Evolutionary conservation across 2,797 vertebrate genomes (phyloP), one percentile per base, ranked within the genome.

Genomic region (Acanthiza pusilla): DNA sequence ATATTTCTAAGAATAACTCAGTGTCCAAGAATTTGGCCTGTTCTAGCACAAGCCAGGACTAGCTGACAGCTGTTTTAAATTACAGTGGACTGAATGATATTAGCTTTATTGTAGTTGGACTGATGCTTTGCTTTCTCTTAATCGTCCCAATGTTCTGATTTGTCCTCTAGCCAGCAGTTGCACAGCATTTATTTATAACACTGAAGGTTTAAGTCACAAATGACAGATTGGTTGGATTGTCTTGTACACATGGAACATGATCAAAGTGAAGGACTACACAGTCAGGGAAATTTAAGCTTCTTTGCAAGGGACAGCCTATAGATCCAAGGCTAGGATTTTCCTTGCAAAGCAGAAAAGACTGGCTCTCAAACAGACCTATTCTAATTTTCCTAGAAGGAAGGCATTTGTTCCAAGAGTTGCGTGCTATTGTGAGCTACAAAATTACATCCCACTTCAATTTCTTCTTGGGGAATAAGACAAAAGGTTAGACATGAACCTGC

Each of bases 1-100:
- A 97, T 97, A 97, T 95, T 98, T 98, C 98, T 98, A 98, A 98
- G 98, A 98, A 98, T 98, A 98, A 97, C 98, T 98, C 97, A 97
- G 97, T 96, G 97, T 98, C 97, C 97, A 98, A 98, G 97, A 98
- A 98, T 97, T 97, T 96, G 77, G 97, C 97, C 95, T 97, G 97
- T 85, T 97, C 86, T 97, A 97, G 97, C 94, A 71, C 91, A 96
- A 95, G 95, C 96, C 85, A 96, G 96, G 97, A 96, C 97, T 94
- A 42, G 96, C 91, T 84, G 38, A 95, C 98, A 98, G 97, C 97
- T 98, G 98, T 95, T 98, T 98, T 93, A 93, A 97, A 98, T 98
- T 98, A 98, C 93, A 58, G 18, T 71, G 45, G 57, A 96, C 90
- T 92, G 53, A 92, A 96, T 95, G 95, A 97, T 95, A 97, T 96